Base-by-base conservation (phyloP, 2,888 invertebrate species). In the Ochropacha duplaris region DNA sequence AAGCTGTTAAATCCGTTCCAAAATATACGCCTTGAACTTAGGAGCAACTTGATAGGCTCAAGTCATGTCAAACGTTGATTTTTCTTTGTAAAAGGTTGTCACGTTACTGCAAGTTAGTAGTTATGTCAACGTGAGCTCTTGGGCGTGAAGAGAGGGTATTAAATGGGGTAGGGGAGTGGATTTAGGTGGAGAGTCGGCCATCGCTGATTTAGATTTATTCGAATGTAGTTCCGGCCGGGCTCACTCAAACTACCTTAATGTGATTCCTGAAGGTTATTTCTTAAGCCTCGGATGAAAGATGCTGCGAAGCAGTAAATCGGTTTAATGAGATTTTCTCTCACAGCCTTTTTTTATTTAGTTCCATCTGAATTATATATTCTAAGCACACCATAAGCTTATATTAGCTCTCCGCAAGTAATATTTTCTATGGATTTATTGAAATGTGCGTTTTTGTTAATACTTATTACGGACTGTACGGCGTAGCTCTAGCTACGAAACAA, bases 171-270 rank as follows among this genome's bases (percentile, higher is more conserved):
- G 31, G 31, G 4, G 28, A 81, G 76, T 76, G 73, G 84, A 79
- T 77, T 71, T 73, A 68, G 71, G 69, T 71, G 67, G 70, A 74
- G 72, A 72, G 67, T 69, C 64, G 65, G 67, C 59, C 66, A 74
- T 66, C 71, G 68, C 76, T 84, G 87, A 87, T 85, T 86, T 81
- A 84, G 83, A 87, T 88, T 87, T 86, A 87, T 84, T 82, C 77
- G 75, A 70, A 73, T 75, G 78, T 78, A 79, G 77, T 84, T 83
- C 81, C 78, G 72, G 71, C 68, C 71, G 71, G 72, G 75, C 77
- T 72, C 71, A 69, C 78, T 76, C 77, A 77, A 85, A 85, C 85
- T 81, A 79, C 77, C 78, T 78, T 81, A 86, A 84, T 86, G 84
- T 81, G 81, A 86, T 87, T 87, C 80, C 81, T 78, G 73, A 79